phyloP scores from a whole-genome alignment of 2,888 invertebrate genomes.

The Synanthedon tipuliformis region DNA sequence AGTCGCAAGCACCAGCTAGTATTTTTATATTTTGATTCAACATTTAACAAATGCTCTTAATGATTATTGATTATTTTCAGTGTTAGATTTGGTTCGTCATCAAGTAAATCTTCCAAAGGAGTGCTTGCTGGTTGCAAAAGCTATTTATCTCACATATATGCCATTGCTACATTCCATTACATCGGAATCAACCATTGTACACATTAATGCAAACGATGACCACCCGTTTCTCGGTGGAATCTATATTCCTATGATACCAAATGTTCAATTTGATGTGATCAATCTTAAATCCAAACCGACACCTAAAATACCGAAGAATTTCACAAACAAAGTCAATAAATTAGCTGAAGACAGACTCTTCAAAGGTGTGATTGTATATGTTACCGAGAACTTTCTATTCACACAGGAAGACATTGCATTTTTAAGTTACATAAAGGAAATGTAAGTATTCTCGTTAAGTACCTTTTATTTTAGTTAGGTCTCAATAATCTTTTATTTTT shows the following conservation, averaged over 20 bases:
- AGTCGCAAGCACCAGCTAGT: too few species aligned
- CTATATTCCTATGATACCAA: conserved; percentile 46
- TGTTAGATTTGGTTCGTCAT: conserved; percentile 42
- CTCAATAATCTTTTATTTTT: too few species aligned
- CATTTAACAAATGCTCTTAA: background rate
- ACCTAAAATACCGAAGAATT: conserved; percentile 8
- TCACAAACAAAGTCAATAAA: conserved; percentile 28
- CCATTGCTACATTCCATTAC: conserved; percentile 38
- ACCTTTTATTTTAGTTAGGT: background rate
- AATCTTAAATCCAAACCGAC: conserved; percentile 22
- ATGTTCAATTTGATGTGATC: conserved; percentile 43
- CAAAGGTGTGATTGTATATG: conserved; percentile 51
- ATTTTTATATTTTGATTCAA: too few species aligned
- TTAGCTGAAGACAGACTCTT: conserved; percentile 33
- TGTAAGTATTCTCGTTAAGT: conserved; percentile 35
- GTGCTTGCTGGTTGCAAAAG: conserved; percentile 40
- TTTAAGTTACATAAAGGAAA: conserved; percentile 40
- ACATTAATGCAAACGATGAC: conserved; percentile 16
- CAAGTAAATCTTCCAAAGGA: conserved; percentile 39
- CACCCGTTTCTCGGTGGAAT: conserved; percentile 43
- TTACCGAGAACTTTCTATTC: conserved; percentile 51
- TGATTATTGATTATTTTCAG: conserved; percentile 26
- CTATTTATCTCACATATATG: conserved; percentile 36
- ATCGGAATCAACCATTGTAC: conserved; percentile 23
- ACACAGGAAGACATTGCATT: conserved; percentile 47